Evolutionary conservation across 2,888 invertebrate genomes (phyloP).

Genomic region (Leucophenga maculata): DNA sequence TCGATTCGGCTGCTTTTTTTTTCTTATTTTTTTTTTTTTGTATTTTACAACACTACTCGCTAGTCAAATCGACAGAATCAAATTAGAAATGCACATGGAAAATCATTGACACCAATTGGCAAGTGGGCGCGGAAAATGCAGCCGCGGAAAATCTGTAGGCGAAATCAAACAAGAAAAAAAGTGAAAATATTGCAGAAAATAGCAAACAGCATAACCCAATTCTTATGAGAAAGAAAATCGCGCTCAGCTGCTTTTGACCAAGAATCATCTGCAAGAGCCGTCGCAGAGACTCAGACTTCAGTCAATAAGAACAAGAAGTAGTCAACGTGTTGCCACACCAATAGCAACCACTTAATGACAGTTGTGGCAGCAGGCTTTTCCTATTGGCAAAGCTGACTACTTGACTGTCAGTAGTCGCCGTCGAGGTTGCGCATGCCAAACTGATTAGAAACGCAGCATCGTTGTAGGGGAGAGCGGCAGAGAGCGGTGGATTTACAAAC

Average conservation of each 20-base stretch:
- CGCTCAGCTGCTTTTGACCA: neutral
- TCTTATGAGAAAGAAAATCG: slow-evolving; percentile 9
- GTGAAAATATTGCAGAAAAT: slow-evolving; percentile 16
- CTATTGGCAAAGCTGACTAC: neutral
- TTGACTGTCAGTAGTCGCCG: neutral
- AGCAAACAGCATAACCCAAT: slow-evolving; percentile 21
- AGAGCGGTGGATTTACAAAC: neutral
- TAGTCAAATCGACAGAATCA: slow-evolving; percentile 3
- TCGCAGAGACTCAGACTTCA: neutral
- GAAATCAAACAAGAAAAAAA: slow-evolving; percentile 26
- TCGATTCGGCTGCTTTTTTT: no score
- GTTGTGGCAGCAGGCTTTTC: no score
- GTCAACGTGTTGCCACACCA: neutral
- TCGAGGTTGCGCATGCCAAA: neutral
- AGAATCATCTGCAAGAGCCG: neutral
- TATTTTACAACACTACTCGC: no score
- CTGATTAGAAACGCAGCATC: slow-evolving; percentile 1
- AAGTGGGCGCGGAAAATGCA: slow-evolving; percentile 28
- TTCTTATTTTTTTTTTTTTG: no score
- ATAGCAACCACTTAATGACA: slow-evolving; percentile 3
- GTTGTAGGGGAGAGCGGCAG: no score
- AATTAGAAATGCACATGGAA: slow-evolving; percentile 51
- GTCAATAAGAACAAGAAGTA: slow-evolving; percentile 6
- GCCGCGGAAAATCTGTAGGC: slow-evolving; percentile 47
- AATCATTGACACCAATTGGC: slow-evolving; percentile 60